phyloP scores from a whole-genome alignment of 2,888 invertebrate species.

The Rhagophthalmus giganteus region DNA sequence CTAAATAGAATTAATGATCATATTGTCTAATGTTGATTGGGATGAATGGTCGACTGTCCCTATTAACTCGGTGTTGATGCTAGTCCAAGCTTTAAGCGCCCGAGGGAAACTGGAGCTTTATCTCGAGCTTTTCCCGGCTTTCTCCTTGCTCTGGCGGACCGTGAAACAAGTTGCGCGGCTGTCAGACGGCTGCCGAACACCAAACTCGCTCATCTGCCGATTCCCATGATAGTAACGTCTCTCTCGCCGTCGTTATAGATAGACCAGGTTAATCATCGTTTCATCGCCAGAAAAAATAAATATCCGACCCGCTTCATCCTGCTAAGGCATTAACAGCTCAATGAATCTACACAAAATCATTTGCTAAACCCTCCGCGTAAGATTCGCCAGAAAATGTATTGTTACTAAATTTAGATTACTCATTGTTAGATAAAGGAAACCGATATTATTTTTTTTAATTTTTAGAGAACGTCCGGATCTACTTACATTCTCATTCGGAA shows the following conservation, averaged over 20 bases:
- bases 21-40: conserved; percentile 49
- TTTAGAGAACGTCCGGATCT: too few species aligned
- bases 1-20: conserved; percentile 51
- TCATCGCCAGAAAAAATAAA: conserved; percentile 22
- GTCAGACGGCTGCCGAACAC: conserved; percentile 44
- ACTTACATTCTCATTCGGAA: too few species aligned
- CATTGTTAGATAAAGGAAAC: too few species aligned
- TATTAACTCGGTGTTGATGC: conserved; percentile 47
- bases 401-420: too few species aligned
- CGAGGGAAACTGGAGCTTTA: conserved; percentile 40
- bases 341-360: conserved; percentile 17
- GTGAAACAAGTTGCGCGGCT: conserved; percentile 48
- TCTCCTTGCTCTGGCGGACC: conserved; percentile 47
- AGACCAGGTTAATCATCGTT: conserved; percentile 25
- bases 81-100: conserved; percentile 37
- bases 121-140: conserved; percentile 45
- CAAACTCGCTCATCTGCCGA: conserved; percentile 42
- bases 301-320: conserved; percentile 8
- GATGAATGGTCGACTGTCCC: conserved; percentile 49
- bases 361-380: too few species aligned
- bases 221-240: conserved; percentile 39
- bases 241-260: conserved; percentile 21
- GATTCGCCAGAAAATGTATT: too few species aligned
- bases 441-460: too few species aligned
- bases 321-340: conserved; percentile 16